Evolutionary conservation across 2,888 invertebrate genomes (phyloP), one percentile per base, ranked within the genome.

Genomic region (Drosophila mayaguana): DNA sequence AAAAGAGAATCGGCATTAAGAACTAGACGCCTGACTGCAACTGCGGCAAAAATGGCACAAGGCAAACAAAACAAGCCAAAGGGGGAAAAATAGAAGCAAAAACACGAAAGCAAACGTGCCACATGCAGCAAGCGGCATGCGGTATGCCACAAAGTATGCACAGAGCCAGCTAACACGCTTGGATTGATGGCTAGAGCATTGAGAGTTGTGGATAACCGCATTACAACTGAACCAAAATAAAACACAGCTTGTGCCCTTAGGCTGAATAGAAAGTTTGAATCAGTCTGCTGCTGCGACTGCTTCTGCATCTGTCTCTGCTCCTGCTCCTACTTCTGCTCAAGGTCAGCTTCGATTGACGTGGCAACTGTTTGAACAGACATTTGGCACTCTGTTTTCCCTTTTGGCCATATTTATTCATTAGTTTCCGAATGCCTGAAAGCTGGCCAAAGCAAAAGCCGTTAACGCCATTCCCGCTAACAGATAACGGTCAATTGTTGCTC

Each of bases 381-480:
- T 78, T 78, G 70, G 51, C 59, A 22, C 16, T 25, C 8, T 8
- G 28, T 28, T 45, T 45, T 16, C 51, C 43, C 65, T 84, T 60
- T 68, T 45, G 70, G 76, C 73, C 51, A 68, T 63, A 59, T 73
- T 82, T 83, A 71, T 83, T 83, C 76, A 82, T 88, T 85, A 80
- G 59, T 16, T 16, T 16, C 18, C 40, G 22, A 57, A 48, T 61
- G 45, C n/a, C 48, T 28, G 25, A 63, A 62, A 60, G 74, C 38
- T 53, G 63, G 53, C 50, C 69, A 51, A 66, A 46, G 34, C 60
- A 36, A 59, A 73, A 69, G 61, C 8, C 60, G 51, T 78, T 63
- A 25, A 45, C 22, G 42, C 9, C 28, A 14, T 54, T 40, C n/a
- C n/a, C 1, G 12, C 18, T 6, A 51, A 22, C 22, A 51, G 43